phyloP scores from a whole-genome alignment of 2,888 invertebrate genomes.

The Sympetrum striolatum region DNA sequence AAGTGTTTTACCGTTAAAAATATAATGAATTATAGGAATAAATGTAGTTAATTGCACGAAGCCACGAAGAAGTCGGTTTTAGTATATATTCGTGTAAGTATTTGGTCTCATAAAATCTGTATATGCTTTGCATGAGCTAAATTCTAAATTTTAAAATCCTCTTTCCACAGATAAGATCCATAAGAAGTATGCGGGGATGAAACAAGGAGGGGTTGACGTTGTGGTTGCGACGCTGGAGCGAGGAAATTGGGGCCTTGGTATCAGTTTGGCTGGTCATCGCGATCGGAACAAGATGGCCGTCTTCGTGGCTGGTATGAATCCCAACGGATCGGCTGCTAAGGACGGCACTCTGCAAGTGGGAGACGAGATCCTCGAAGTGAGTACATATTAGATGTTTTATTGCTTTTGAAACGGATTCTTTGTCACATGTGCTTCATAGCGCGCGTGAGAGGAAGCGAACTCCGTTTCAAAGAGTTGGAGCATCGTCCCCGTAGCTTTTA shows the following conservation, averaged over 20 bases:
- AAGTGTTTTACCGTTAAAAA: too few relatives aligned
- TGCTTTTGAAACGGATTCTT: too few relatives aligned
- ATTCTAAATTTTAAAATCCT: conserved; percentile 30
- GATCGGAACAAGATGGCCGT: conserved; percentile 95
- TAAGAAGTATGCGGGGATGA: conserved; percentile 87
- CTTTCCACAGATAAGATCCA: conserved; percentile 82
- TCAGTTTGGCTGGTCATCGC: conserved; percentile 92
- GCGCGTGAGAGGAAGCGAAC: too few relatives aligned
- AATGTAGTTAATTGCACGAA: too few relatives aligned
- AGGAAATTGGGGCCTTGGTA: conserved; percentile 79
- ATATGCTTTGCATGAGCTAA: neutral
- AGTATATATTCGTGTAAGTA: too few relatives aligned
- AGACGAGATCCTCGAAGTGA: conserved; percentile 93
- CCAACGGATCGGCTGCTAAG: conserved; percentile 80
- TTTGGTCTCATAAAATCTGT: too few relatives aligned
- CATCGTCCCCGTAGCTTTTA: too few relatives aligned
- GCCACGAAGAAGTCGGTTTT: too few relatives aligned
- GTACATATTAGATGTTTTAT: conserved; percentile 40
- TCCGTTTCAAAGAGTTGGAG: too few relatives aligned
- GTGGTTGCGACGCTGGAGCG: conserved; percentile 79
- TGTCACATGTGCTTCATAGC: too few relatives aligned
- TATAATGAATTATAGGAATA: too few relatives aligned
- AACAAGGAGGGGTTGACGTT: conserved; percentile 66
- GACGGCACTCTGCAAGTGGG: conserved; percentile 83
- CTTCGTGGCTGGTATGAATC: conserved; percentile 94